phyloP scores from a whole-genome alignment of 2,888 invertebrate genomes.

The Metacarcinus magister region DNA sequence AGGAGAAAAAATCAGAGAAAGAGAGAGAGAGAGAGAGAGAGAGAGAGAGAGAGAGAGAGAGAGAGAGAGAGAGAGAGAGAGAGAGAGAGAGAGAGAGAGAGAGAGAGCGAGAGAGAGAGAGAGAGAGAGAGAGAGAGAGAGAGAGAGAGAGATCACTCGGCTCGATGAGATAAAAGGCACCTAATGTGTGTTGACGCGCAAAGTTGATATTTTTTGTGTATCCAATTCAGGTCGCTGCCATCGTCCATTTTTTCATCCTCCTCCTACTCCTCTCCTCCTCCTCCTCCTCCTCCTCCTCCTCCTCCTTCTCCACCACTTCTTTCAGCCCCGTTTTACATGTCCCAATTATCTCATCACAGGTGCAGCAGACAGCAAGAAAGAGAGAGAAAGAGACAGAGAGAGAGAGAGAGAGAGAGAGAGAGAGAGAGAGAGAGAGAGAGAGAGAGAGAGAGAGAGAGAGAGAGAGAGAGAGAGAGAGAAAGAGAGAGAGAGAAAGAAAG shows the following conservation, averaged over 20 bases:
- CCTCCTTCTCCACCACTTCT: not conserved
- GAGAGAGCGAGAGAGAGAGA: not conserved
- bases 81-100: not conserved
- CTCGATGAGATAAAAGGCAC: not conserved
- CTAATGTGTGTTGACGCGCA: not conserved
- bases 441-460: not conserved
- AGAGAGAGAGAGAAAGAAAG: not conserved
- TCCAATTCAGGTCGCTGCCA: not conserved
- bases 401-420: slow-evolving; percentile 41
- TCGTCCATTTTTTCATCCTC: not conserved
- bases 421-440: slow-evolving; percentile 21
- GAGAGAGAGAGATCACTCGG: not conserved
- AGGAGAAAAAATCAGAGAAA: not conserved
- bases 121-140: slow-evolving; percentile 11
- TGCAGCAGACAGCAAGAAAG: not conserved
- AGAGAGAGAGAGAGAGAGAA: not conserved
- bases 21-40: not conserved
- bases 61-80: not conserved
- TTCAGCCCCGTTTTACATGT: not conserved
- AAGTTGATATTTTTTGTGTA: not conserved
- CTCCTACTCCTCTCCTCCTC: not conserved
- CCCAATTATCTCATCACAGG: not conserved
- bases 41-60: not conserved
- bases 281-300: no score
- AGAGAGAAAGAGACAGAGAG: not conserved